Evolutionary conservation across 2,888 invertebrate species (phyloP).

Genomic region (Cabera pusaria): DNA sequence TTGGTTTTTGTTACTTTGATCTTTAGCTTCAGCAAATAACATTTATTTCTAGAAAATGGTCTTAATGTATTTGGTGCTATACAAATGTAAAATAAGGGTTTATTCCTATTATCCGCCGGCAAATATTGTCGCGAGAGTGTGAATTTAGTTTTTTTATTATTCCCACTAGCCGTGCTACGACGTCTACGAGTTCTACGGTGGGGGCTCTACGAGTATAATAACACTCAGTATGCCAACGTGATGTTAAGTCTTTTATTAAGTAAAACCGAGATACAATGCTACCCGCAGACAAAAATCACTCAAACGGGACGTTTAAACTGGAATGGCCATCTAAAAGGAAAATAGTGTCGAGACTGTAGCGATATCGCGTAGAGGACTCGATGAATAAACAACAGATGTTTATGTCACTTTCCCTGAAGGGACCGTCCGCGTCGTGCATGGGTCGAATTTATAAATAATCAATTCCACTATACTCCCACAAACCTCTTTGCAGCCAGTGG

Average conservation of each 20-base stretch:
- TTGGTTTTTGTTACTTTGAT: conserved; percentile 3
- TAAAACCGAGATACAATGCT: too few species aligned
- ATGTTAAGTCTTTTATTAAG: too few species aligned
- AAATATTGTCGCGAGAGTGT: too few species aligned
- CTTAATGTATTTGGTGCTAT: too few species aligned
- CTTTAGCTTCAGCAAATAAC: conserved; percentile 3
- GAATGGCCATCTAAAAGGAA: conserved; percentile 43
- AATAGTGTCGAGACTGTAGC: conserved; percentile 42
- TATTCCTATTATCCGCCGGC: too few species aligned
- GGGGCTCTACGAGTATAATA: too few species aligned
- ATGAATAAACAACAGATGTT: conserved; percentile 73
- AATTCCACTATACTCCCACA: conserved; percentile 37
- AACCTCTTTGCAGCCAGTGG: conserved; percentile 17
- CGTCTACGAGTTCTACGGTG: too few species aligned
- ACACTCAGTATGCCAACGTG: too few species aligned
- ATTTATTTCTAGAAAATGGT: too few species aligned
- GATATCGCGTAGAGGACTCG: conserved; percentile 47
- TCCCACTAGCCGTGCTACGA: too few species aligned
- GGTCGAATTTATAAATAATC: conserved; percentile 59
- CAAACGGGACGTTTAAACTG: conserved; percentile 29
- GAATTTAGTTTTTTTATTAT: too few species aligned
- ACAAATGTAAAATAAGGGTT: too few species aligned
- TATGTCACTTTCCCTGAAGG: conserved; percentile 45
- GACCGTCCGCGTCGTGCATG: conserved; percentile 40
- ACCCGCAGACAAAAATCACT: conserved; percentile 32